These are phyloP conservation scores for Pipistrellus pygmaeus DNA, from an alignment of 2,797 vertebrate species.

Conservation along the genomic window DNA sequence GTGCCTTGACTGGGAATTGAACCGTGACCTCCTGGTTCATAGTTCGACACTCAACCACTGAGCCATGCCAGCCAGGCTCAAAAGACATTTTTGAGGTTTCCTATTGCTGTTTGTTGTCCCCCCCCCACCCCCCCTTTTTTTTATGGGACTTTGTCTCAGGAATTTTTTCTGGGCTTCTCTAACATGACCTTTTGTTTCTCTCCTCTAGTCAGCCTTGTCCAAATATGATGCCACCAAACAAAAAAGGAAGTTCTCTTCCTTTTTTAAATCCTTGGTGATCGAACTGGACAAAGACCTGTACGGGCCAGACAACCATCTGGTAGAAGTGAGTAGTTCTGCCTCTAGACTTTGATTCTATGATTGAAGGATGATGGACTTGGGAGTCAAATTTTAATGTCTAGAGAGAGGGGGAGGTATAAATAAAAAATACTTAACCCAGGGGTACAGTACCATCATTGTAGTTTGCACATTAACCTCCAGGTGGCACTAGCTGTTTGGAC, in stretches of 20 bases:
- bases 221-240: conserved; percentile 99
- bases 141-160: conserved; percentile 47
- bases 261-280: conserved; percentile 99
- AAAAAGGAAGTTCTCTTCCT: conserved; percentile 99
- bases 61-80: not conserved
- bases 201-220: conserved; percentile 95
- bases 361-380: conserved; percentile 55
- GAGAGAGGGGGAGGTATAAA: not conserved
- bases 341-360: conserved; percentile 52
- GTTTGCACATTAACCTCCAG: conserved; percentile 64
- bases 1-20: no score
- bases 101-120: conserved; percentile 21
- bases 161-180: conserved; percentile 48
- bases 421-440: not conserved
- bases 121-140: not conserved
- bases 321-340: conserved; percentile 93
- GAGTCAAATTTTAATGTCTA: not conserved
- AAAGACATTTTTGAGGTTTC: conserved; percentile 43
- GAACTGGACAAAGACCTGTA: conserved; percentile 99
- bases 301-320: conserved; percentile 99
- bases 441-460: not conserved
- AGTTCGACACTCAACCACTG: no score
- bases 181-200: conserved; percentile 74
- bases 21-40: no score
- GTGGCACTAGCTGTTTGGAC: conserved; percentile 58